A percentile compares a stretch with the other conserved stretches of the same genome.
Evolutionary conservation across 2,888 invertebrate genomes (phyloP).

Genomic region (Tachystola acroxantha): DNA sequence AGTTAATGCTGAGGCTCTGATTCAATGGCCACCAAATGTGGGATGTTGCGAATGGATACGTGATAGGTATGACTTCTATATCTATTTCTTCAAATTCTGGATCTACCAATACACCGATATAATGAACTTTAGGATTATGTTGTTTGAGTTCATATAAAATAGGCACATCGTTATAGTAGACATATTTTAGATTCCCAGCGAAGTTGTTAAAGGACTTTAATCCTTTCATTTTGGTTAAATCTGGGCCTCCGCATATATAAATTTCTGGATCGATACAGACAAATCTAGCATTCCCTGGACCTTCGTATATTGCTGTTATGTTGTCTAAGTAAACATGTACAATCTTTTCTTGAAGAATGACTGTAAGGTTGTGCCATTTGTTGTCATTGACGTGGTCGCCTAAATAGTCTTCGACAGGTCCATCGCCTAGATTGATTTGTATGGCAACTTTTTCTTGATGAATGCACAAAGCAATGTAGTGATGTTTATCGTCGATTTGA

Average conservation of each 20-base stretch:
- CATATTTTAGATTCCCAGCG: slow-evolving; percentile 93
- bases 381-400: slow-evolving; percentile 85
- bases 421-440: slow-evolving; percentile 92
- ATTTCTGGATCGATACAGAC: slow-evolving; percentile 96
- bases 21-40: slow-evolving; percentile 94
- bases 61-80: slow-evolving; percentile 92
- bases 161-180: slow-evolving; percentile 95
- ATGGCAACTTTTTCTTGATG: slow-evolving; percentile 90
- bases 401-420: slow-evolving; percentile 82
- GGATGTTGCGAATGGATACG: slow-evolving; percentile 93
- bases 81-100: slow-evolving; percentile 91
- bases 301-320: slow-evolving; percentile 82
- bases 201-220: slow-evolving; percentile 90
- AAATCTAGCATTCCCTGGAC: slow-evolving; percentile 81
- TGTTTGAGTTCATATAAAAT: slow-evolving; percentile 92
- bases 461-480: slow-evolving; percentile 93
- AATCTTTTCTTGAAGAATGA: slow-evolving; percentile 86
- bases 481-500: slow-evolving; percentile 91
- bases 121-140: slow-evolving; percentile 91
- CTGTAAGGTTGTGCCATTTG: slow-evolving; percentile 94
- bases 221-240: slow-evolving; percentile 89
- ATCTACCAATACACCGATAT: slow-evolving; percentile 84
- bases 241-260: slow-evolving; percentile 93
- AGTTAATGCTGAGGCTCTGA: slow-evolving; percentile 83
- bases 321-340: slow-evolving; percentile 88